Evolutionary conservation across 2,888 invertebrate species (phyloP).

Genomic region (Gasteruption jaculator): DNA sequence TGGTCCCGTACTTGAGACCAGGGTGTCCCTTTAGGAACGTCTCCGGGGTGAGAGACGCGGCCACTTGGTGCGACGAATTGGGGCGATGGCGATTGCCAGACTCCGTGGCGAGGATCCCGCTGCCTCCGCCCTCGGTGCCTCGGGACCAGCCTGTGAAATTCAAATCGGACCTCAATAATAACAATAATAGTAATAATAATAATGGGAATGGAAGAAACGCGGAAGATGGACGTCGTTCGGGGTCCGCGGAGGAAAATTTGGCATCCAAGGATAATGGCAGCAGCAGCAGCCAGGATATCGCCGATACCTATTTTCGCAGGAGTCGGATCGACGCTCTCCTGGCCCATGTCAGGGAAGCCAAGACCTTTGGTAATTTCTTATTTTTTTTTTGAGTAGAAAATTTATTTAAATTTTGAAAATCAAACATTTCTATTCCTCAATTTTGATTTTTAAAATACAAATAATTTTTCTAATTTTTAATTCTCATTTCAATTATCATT

Average conservation of each 20-base stretch:
- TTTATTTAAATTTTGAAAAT: not conserved
- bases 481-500: no score
- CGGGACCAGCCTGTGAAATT: conserved; percentile 18
- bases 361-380: conserved; percentile 40
- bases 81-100: conserved; percentile 47
- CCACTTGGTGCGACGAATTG: conserved; percentile 47
- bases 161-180: conserved; percentile 32
- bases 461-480: no score
- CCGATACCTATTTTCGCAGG: conserved; percentile 43
- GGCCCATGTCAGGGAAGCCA: conserved; percentile 42
- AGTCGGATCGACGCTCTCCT: conserved; percentile 44
- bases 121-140: conserved; percentile 38
- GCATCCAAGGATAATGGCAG: conserved; percentile 22
- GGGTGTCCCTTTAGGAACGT: conserved; percentile 48
- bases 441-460: no score
- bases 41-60: conserved; percentile 36
- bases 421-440: no score
- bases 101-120: conserved; percentile 34
- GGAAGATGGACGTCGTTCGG: conserved; percentile 8
- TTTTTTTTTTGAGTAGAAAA: not conserved
- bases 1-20: conserved; percentile 46
- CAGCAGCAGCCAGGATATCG: conserved; percentile 33
- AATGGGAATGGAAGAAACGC: conserved; percentile 15
- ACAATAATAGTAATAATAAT: conserved; percentile 34
- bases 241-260: conserved; percentile 5